A percentile compares a stretch with the other conserved stretches of the same genome.
These are phyloP conservation scores for Helicoverpa armigera DNA, from an alignment of 1,140 invertebrate genomes.

Conservation along the genomic window DNA sequence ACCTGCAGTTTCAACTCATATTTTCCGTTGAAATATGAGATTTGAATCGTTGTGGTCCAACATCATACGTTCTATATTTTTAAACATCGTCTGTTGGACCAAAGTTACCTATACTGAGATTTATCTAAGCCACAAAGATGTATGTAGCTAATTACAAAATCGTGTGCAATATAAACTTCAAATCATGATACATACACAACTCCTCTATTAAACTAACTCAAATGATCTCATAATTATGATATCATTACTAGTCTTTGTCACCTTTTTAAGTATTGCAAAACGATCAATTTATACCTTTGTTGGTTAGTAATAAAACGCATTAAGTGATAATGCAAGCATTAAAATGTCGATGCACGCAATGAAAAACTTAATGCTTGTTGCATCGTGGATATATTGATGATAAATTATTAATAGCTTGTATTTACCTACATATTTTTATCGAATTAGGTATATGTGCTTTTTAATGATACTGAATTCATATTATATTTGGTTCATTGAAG, in stretches of 20 bases:
- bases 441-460: too few relatives aligned
- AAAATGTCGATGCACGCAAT: conserved; percentile 10
- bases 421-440: too few relatives aligned
- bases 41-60: too few relatives aligned
- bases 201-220: not conserved
- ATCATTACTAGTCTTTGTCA: not conserved
- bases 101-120: not conserved
- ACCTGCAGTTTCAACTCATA: too few relatives aligned
- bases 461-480: too few relatives aligned
- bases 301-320: not conserved
- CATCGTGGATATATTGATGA: not conserved
- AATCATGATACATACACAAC: not conserved
- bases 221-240: conserved; percentile 25
- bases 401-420: not conserved
- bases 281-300: not conserved
- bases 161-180: not conserved
- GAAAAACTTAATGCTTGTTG: conserved; percentile 10
- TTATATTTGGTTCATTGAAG: too few relatives aligned
- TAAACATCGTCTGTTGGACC: too few relatives aligned
- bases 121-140: not conserved
- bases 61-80: too few relatives aligned
- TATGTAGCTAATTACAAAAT: conserved; percentile 4
- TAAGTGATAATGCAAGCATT: conserved; percentile 11
- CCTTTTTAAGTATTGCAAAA: conserved; percentile 1
- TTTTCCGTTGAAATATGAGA: too few relatives aligned